Evolutionary conservation across 2,797 vertebrate species (phyloP).

Genomic region (Rachycentron canadum): DNA sequence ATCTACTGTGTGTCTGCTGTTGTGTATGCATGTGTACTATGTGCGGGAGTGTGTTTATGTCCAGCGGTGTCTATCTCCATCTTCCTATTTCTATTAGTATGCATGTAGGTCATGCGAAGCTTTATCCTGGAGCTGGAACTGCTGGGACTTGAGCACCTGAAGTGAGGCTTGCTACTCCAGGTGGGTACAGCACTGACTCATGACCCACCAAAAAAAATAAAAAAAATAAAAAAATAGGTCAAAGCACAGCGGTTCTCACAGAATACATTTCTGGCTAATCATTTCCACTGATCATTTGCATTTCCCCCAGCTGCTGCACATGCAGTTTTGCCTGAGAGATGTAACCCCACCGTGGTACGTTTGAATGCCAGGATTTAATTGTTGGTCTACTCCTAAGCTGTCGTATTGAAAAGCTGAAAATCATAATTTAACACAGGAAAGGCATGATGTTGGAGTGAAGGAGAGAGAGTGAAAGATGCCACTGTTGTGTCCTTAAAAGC

Average conservation of each 20-base stretch:
- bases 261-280: slow-evolving; percentile 30
- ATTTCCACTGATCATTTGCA: slow-evolving; percentile 31
- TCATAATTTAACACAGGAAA: not conserved
- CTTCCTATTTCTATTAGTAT: slow-evolving; percentile 42
- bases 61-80: slow-evolving; percentile 12
- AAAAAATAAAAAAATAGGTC: slow-evolving; percentile 50
- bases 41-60: slow-evolving; percentile 6
- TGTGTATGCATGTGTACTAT: not conserved
- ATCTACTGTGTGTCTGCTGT: not conserved
- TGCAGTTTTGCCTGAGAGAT: not conserved
- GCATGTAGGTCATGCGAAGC: slow-evolving; percentile 71
- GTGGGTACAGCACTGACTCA: slow-evolving; percentile 61
- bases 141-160: slow-evolving; percentile 40
- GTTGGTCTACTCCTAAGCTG: slow-evolving; percentile 15
- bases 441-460: not conserved
- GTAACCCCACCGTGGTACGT: not conserved
- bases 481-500: slow-evolving; percentile 41
- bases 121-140: slow-evolving; percentile 54
- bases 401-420: not conserved
- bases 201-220: slow-evolving; percentile 23
- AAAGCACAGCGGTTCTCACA: slow-evolving; percentile 26
- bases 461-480: not conserved
- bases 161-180: slow-evolving; percentile 50
- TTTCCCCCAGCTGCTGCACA: slow-evolving; percentile 16
- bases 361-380: slow-evolving; percentile 33